Evolutionary conservation across 1,140 invertebrate genomes (phyloP), one percentile per base, ranked within the genome.

Genomic region (Odontomachus brunneus): DNA sequence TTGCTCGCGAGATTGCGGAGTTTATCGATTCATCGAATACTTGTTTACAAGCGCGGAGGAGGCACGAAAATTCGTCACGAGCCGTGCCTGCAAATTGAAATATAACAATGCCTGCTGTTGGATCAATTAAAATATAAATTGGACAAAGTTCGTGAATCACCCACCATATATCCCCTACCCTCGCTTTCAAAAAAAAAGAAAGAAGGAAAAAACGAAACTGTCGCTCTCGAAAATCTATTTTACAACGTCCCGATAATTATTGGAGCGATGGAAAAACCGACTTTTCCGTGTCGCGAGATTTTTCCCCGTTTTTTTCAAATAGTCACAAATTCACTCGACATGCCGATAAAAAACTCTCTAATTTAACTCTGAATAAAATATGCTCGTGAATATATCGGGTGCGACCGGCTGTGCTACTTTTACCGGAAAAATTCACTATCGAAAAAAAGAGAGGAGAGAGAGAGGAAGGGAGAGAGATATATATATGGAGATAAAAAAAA

Each of bases 41-140:
- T 84, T 65, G 83, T 85, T 82, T 59, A 29, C 55, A 5, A 38
- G 22, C 15, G 44, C 15, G 44, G 55, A 55, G 48, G 63, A 51
- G 24, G n/a, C 49, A 57, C 86, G 86, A 87, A 89, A 91, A 89
- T 91, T 86, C 76, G 83, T 83, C 84, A 67, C 76, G 87, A 83
- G 89, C 84, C 83, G n/a, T 65, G 83, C 84, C 78, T 88, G 87
- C 89, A 90, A 91, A 91, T 92, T 91, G 86, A 88, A 87, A 87
- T 82, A 83, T 83, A 89, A 89, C 87, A 85, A 85, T 85, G 71
- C 51, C 69, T 82, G 75, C 57, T 85, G 74, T 73, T 83, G 82
- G 87, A 91, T 92, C 86, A 88, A 90, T 90, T 90, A 90, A 91
- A 89, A 88, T 92, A 91, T 90, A 89, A 91, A 91, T 91, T 91